phyloP scores from a whole-genome alignment of 2,113 vertebrate genomes.

The Genyomyrus donnyi region DNA sequence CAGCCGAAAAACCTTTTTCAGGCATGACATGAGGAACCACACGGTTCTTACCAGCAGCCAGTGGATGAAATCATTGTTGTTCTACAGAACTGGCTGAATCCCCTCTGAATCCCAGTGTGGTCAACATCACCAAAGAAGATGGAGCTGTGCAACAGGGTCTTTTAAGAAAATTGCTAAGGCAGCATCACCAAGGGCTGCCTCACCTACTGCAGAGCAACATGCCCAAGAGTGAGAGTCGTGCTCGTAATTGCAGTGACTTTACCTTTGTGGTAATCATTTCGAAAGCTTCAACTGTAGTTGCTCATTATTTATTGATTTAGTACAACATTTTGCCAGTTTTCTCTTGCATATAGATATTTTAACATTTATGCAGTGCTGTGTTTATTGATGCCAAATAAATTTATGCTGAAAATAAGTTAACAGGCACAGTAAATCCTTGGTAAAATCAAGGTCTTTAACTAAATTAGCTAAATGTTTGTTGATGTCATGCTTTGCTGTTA shows the following conservation, averaged over 20 bases:
- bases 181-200: conserved; percentile 75
- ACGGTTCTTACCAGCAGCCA: neutral
- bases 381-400: neutral
- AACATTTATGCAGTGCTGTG: neutral
- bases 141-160: conserved; percentile 48
- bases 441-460: too few species aligned
- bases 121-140: conserved; percentile 31
- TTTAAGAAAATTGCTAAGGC: conserved; percentile 72
- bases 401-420: neutral
- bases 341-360: neutral
- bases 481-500: neutral
- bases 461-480: neutral
- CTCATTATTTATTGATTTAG: neutral
- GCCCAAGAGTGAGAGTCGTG: conserved; percentile 67
- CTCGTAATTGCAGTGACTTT: neutral
- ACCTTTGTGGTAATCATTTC: neutral
- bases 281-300: neutral
- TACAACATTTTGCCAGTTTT: neutral
- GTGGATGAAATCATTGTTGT: neutral
- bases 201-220: conserved; percentile 91
- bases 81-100: conserved; percentile 60
- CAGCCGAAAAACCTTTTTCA: neutral
- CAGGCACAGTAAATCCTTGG: neutral
- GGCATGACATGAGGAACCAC: neutral
- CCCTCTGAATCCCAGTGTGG: conserved; percentile 43